phyloP scores from a whole-genome alignment of 2,113 vertebrate species.

The Oncorhynchus keta region DNA sequence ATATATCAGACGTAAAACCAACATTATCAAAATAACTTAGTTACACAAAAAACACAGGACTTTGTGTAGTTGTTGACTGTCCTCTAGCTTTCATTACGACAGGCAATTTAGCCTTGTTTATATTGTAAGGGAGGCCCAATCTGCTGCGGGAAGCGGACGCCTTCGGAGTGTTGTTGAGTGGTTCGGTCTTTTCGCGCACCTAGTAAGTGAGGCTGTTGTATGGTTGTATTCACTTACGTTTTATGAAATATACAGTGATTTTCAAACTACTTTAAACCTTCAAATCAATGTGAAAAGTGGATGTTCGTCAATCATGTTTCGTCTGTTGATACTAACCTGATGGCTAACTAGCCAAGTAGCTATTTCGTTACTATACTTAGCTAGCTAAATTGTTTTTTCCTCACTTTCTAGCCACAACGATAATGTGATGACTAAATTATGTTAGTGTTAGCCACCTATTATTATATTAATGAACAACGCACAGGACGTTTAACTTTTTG shows the following conservation, averaged over 20 bases:
- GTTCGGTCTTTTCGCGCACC: slow-evolving; percentile 60
- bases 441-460: too few species aligned
- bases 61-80: not conserved
- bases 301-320: not conserved
- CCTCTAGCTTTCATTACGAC: not conserved
- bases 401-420: too few species aligned
- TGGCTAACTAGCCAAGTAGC: slow-evolving; percentile 14
- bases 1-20: not conserved
- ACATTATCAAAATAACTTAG: not conserved
- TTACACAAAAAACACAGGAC: not conserved
- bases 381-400: too few species aligned
- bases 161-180: slow-evolving; percentile 26
- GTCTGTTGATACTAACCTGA: not conserved
- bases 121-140: slow-evolving; percentile 63
- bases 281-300: not conserved
- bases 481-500: too few species aligned
- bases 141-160: slow-evolving; percentile 42
- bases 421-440: too few species aligned
- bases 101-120: slow-evolving; percentile 64
- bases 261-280: not conserved
- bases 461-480: too few species aligned
- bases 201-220: slow-evolving; percentile 51
- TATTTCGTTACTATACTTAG: not conserved
- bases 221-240: not conserved
- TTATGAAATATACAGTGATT: not conserved